These are phyloP conservation scores for Hippocampus kuda DNA, from an alignment of 2,797 vertebrate genomes.

Conservation along the genomic window DNA sequence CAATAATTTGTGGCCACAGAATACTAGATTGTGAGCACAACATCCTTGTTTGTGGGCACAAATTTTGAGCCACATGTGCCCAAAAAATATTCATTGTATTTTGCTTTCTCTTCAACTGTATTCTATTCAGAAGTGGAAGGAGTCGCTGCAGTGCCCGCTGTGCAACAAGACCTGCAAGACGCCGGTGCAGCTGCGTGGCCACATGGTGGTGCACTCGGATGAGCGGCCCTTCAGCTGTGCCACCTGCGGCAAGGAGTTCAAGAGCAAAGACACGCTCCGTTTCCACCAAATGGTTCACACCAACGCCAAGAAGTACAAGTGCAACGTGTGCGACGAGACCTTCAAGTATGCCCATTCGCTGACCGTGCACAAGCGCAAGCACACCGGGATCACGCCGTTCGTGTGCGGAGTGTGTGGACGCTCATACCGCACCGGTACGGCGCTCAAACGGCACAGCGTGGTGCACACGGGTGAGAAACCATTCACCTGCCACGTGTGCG, in stretches of 20 bases:
- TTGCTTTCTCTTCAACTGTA: neutral
- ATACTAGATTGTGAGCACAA: neutral
- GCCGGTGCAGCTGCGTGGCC: constrained; percentile 46
- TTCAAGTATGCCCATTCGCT: constrained; percentile 59
- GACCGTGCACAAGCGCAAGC: constrained; percentile 58
- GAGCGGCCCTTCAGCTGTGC: constrained; percentile 60
- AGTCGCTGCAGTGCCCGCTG: constrained; percentile 40
- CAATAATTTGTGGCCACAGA: neutral
- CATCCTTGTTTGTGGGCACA: neutral
- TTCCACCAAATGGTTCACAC: constrained; percentile 68
- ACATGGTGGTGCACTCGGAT: constrained; percentile 61
- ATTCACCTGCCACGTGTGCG: constrained; percentile 60
- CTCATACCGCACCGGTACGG: constrained; percentile 49
- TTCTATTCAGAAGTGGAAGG: constrained; percentile 39
- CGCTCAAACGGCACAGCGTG: constrained; percentile 52
- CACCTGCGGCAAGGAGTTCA: constrained; percentile 66
- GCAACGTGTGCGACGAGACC: constrained; percentile 49
- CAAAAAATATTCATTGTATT: neutral
- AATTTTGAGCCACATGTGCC: no score
- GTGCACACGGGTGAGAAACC: constrained; percentile 61
- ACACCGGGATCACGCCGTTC: constrained; percentile 54
- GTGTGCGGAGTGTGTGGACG: constrained; percentile 45
- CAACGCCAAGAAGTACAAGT: constrained; percentile 50
- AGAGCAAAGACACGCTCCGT: constrained; percentile 62
- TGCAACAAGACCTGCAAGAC: constrained; percentile 61